Conservation (phyloP, 2,113 vertebrate genomes). For the Egretta garzetta region DNA sequence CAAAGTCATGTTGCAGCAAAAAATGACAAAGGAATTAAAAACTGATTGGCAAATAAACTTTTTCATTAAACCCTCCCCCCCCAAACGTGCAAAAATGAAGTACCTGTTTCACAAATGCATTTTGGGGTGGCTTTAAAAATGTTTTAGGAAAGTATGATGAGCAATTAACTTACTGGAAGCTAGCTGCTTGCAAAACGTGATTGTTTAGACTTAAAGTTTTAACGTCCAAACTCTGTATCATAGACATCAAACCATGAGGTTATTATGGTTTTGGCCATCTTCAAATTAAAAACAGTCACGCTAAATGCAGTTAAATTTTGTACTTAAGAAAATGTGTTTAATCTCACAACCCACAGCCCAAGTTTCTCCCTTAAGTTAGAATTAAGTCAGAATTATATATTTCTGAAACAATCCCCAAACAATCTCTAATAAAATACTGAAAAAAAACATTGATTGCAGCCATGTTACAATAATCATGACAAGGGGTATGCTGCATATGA, state of each 20-base stretch:
- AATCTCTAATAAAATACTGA: constrained; percentile 38
- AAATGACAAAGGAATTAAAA: not conserved
- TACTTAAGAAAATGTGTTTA: constrained; percentile 45
- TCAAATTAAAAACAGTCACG: constrained; percentile 30
- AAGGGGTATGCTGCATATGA: not conserved
- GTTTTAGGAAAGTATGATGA: not conserved
- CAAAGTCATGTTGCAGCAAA: not conserved
- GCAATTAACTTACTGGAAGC: not conserved
- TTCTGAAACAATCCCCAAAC: constrained; percentile 34
- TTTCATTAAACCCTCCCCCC: not conserved
- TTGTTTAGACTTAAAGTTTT: not conserved
- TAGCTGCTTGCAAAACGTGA: not conserved
- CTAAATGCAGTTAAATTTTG: constrained; percentile 57
- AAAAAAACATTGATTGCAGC: not conserved
- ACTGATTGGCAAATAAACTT: not conserved
- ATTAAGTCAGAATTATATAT: constrained; percentile 5
- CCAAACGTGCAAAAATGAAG: not conserved
- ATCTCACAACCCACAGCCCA: constrained; percentile 41
- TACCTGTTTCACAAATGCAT: not conserved
- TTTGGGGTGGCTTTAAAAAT: constrained; percentile 24
- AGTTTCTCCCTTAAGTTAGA: constrained; percentile 46
- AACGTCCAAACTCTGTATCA: not conserved
- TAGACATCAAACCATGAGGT: not conserved
- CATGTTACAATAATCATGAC: not conserved
- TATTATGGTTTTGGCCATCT: constrained; percentile 25